phyloP scores from a whole-genome alignment of 1,140 invertebrate genomes.

The Notospermus geniculatus region DNA sequence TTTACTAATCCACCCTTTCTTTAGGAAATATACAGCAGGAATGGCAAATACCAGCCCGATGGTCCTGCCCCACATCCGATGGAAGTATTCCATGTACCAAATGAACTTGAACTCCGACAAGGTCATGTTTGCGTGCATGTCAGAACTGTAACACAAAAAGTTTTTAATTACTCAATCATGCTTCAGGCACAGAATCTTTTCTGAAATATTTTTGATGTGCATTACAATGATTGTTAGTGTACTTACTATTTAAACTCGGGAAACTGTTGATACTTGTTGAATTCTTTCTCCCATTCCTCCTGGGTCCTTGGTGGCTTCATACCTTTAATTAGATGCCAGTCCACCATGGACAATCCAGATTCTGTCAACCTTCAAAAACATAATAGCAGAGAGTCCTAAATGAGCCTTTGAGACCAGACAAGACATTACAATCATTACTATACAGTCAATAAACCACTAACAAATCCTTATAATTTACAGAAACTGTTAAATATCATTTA shows the following conservation, averaged over 20 bases:
- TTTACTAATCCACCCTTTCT: constrained; percentile 70
- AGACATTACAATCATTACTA: no score
- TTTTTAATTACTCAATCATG: no score
- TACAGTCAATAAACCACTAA: no score
- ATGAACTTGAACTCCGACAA: constrained; percentile 95
- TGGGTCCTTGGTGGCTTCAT: constrained; percentile 76
- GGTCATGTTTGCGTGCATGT: constrained; percentile 76
- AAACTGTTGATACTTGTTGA: constrained; percentile 89
- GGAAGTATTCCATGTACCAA: constrained; percentile 97
- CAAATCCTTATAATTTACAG: no score
- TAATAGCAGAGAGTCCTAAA: no score
- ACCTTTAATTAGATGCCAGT: constrained; percentile 90
- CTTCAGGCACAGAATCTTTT: no score
- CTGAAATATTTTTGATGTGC: no score
- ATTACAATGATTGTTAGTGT: no score
- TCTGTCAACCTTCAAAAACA: constrained; percentile 82
- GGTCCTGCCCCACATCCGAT: constrained; percentile 92
- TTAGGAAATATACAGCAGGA: constrained; percentile 88
- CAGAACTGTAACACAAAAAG: constrained; percentile 34
- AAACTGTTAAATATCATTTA: neutral
- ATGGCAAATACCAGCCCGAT: constrained; percentile 85
- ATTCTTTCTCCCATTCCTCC: constrained; percentile 86
- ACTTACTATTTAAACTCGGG: constrained; percentile 96
- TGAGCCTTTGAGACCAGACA: no score
- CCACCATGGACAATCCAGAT: constrained; percentile 98